phyloP scores from a whole-genome alignment of 2,888 invertebrate genomes.

The Hedychridium roseum region DNA sequence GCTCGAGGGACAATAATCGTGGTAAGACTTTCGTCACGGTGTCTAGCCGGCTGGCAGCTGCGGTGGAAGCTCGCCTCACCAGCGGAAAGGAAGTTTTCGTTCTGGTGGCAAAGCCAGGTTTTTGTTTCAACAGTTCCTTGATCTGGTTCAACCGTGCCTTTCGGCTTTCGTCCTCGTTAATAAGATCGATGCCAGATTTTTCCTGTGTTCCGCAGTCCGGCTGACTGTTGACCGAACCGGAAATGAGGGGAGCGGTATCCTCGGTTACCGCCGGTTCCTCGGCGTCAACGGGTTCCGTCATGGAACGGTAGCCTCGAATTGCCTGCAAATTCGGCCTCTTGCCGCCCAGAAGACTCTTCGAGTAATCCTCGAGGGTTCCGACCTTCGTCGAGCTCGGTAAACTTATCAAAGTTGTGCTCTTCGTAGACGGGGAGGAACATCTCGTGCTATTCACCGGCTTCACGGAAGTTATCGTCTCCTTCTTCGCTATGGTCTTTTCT shows the following conservation, averaged over 20 bases:
- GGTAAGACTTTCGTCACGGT: constrained; percentile 75
- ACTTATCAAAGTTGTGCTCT: neutral
- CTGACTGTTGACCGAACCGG: constrained; percentile 9
- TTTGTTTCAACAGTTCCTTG: constrained; percentile 74
- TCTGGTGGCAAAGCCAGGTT: constrained; percentile 71
- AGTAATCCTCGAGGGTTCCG: too few species aligned
- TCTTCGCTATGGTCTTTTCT: too few species aligned
- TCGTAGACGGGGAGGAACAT: too few species aligned
- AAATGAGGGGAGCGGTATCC: constrained; percentile 32
- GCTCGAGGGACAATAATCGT: constrained; percentile 79
- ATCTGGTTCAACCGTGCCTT: constrained; percentile 75
- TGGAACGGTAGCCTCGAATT: constrained; percentile 16
- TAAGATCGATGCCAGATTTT: constrained; percentile 18
- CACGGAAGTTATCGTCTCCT: too few species aligned
- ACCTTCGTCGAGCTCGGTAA: too few species aligned
- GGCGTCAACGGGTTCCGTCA: constrained; percentile 25
- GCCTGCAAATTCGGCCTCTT: constrained; percentile 10
- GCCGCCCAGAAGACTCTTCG: constrained; percentile 8
- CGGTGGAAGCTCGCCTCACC: constrained; percentile 73
- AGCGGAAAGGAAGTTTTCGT: constrained; percentile 72
- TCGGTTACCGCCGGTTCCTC: constrained; percentile 19
- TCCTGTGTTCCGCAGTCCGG: constrained; percentile 18
- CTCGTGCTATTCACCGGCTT: too few species aligned
- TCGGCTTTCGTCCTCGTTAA: constrained; percentile 67
- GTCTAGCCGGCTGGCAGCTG: constrained; percentile 68